Base-by-base conservation (phyloP, 2,113 vertebrate genomes). In the Corynorhinus townsendii region DNA sequence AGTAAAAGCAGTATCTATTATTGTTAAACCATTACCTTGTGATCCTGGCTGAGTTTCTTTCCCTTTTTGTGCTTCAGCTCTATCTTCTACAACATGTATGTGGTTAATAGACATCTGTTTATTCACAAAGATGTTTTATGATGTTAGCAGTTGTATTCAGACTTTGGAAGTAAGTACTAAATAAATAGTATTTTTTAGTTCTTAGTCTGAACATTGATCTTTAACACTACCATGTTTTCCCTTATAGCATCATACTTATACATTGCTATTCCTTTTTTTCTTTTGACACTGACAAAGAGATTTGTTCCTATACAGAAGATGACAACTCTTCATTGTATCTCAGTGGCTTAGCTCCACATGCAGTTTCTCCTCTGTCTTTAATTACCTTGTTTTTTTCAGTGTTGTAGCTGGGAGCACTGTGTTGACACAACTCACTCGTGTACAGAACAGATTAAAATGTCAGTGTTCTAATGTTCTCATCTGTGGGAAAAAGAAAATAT, bases 391-490 rank as follows among this genome's bases (percentile, higher is more conserved):
- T 92, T 97, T 98, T 90, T 80, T 89, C 68, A 72, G 24, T 97
- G 97, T 98, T 98, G 97, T 98, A 98, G 98, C 98, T 98, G 97
- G 98, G 97, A 98, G 98, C 98, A 97, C 92, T 59, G 69, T 98
- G 98, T 98, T 98, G 98, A 98, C 98, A 98, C 97, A 98, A 98
- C 98, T 98, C 97, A 96, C 96, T 98, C 97, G 97, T 98, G 98
- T 98, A 98, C 96, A 97, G 96, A 98, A 97, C 97, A 98, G 98
- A 98, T 98, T 98, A 98, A 98, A 98, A 98, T 98, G 97, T 98
- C 98, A 98, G 94, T 98, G 97, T 98, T 98, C 98, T 98, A 98
- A 97, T 98, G 97, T 98, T 98, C 97, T 98, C 97, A 95, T 98
- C 97, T 98, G 98, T 98, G 97, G 97, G 98, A 98, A 98, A 98